Evolutionary conservation across 2,797 vertebrate genomes (phyloP).

Genomic region (Leuciscus waleckii): DNA sequence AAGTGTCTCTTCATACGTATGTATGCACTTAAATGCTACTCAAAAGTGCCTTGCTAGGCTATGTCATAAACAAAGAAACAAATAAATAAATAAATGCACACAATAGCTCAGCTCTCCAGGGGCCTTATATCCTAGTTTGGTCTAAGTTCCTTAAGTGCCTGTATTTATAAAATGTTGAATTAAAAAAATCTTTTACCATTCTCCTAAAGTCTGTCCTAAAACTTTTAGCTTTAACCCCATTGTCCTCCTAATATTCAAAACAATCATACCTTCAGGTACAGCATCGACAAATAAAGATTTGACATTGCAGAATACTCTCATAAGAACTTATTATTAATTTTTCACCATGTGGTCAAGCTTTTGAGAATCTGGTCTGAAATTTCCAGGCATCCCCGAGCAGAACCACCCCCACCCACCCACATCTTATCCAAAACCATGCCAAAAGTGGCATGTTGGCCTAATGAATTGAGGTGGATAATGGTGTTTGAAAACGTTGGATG

Average conservation of each 20-base stretch:
- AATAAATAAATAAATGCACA: neutral
- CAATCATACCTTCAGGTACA: neutral
- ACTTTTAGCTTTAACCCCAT: neutral
- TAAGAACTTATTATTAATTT: neutral
- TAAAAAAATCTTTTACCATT: neutral
- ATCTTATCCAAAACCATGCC: slow-evolving; percentile 25
- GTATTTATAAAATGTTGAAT: neutral
- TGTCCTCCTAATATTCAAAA: neutral
- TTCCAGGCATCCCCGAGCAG: neutral
- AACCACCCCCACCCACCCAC: neutral
- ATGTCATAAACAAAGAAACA: neutral
- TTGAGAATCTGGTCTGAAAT: slow-evolving; percentile 2
- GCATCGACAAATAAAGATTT: neutral
- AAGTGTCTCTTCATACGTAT: neutral
- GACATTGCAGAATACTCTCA: neutral
- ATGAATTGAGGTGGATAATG: slow-evolving; percentile 36
- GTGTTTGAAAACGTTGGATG: slow-evolving; percentile 35
- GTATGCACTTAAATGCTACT: neutral
- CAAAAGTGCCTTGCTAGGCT: neutral
- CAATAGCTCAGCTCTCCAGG: neutral
- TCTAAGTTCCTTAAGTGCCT: neutral
- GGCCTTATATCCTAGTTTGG: neutral
- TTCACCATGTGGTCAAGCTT: slow-evolving; percentile 13
- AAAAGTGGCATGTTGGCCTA: slow-evolving; percentile 29
- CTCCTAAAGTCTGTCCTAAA: neutral